Conservation (phyloP, 1,140 invertebrate genomes). For the Anastrepha obliqua region DNA sequence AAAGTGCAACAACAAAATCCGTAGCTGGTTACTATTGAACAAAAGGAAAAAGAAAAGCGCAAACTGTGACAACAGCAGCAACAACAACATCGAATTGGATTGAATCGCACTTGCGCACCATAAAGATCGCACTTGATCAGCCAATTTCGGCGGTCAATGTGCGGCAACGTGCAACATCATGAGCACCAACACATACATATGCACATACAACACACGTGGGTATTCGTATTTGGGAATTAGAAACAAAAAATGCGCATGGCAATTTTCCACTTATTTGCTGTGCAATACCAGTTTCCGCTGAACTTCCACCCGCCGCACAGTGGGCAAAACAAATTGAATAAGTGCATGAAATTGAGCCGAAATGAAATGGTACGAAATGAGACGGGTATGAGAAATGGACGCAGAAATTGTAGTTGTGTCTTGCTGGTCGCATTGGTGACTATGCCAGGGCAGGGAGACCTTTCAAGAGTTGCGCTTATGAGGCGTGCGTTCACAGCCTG, state of each 20-base stretch:
- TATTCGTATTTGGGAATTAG: neutral
- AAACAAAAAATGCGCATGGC: neutral
- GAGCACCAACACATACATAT: neutral
- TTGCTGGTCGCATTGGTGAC: too few relatives aligned
- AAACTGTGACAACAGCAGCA: neutral
- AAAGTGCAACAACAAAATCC: constrained; percentile 5
- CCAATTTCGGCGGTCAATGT: constrained; percentile 47
- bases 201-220: neutral
- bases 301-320: neutral
- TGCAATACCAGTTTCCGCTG: neutral
- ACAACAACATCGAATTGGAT: neutral
- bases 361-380: too few relatives aligned
- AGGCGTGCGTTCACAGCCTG: too few relatives aligned
- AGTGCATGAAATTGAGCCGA: too few relatives aligned
- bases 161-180: constrained; percentile 26
- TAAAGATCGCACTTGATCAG: constrained; percentile 53
- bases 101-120: constrained; percentile 41
- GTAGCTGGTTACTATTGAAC: neutral
- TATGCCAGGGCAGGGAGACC: too few relatives aligned
- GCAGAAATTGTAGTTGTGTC: too few relatives aligned
- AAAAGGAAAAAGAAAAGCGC: neutral
- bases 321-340: neutral
- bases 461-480: too few relatives aligned
- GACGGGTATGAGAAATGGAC: too few relatives aligned
- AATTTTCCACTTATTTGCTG: constrained; percentile 48